Base-by-base conservation (phyloP, 2,113 vertebrate genomes). In the Hiodon alosoides region DNA sequence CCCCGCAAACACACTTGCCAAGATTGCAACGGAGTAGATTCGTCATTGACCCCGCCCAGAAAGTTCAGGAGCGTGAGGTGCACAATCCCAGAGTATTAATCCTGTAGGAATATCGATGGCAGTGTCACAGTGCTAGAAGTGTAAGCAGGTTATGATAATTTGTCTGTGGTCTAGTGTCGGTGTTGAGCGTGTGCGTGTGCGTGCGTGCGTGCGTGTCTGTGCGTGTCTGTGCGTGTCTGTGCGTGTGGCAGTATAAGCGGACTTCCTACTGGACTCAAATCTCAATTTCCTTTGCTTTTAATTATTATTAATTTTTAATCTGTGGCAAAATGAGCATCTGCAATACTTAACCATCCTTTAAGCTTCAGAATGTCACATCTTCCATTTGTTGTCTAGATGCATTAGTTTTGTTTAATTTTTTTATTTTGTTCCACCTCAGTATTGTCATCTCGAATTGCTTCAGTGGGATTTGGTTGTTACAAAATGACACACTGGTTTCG, bases 71-170 rank as follows among this genome's bases (percentile, higher is more conserved):
- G 55, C 71, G 55, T 16, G 50, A 79, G 64, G 58, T 79, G 71
- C 72, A 82, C 85, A 89, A 87, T 91, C 89, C 87, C 86, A 87
- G 85, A 86, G 86, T 90, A 82, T 85, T 90, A 86, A 90, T 93
- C 90, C 87, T 90, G 83, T 86, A 73, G 84, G 31, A 84, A 71
- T 86, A 75, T 79, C 75, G 80, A 67, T 86, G 79, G 79, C 81
- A 86, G 64, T 69, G 52, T 52, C 60, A 71, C 51, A 78, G 81
- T 84, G 77, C 76, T 83, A 71, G 71, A 55, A 74, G 57, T 78
- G 60, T 84, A 82, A 85, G 62, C 84, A 85, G 80, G 60, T 81
- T 52, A 81, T 83, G 79, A 85, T 67, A 79, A 82, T 77, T 51
- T 75, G 79, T 70, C 75, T 76, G 75, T 76, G 75, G 75, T 76